These are phyloP conservation scores for Neomicropteryx cornuta DNA, from an alignment of 1,140 invertebrate species.

Conservation along the genomic window DNA sequence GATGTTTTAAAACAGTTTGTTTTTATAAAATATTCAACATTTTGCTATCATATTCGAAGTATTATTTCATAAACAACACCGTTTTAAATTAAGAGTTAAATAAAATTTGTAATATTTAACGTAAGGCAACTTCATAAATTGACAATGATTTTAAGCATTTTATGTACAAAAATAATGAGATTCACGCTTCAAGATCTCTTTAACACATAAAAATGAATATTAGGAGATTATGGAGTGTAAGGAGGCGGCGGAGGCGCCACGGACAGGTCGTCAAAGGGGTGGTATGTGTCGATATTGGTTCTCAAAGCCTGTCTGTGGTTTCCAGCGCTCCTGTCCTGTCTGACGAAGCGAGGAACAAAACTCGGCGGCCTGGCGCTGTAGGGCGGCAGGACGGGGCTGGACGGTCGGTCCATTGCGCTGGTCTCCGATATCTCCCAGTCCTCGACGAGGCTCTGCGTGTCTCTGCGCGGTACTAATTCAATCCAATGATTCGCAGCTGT, in stretches of 20 bases:
- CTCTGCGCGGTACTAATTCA: constrained; percentile 7
- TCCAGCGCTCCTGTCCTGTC: constrained; percentile 9
- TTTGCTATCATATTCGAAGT: too few relatives aligned
- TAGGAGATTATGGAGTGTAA: constrained; percentile 20
- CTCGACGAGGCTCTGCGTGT: constrained; percentile 15
- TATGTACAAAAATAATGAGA: too few relatives aligned
- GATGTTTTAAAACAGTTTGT: too few relatives aligned
- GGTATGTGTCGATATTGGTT: too few relatives aligned
- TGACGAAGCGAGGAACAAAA: constrained; percentile 5
- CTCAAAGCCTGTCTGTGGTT: too few relatives aligned
- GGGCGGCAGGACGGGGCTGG: neutral
- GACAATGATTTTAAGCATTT: too few relatives aligned
- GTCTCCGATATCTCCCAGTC: constrained; percentile 21
- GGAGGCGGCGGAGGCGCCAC: constrained; percentile 22
- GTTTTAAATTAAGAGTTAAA: too few relatives aligned
- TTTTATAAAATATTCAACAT: too few relatives aligned
- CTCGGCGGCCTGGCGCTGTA: neutral
- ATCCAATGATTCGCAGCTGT: constrained; percentile 22
- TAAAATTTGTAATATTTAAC: too few relatives aligned
- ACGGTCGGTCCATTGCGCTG: constrained; percentile 14
- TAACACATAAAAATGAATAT: neutral
- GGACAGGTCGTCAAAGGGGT: constrained; percentile 5
- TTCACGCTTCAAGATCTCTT: too few relatives aligned
- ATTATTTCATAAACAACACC: too few relatives aligned
- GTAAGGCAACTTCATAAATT: too few relatives aligned